Base-by-base conservation (phyloP, 1,140 invertebrate species). In the Lepeophtheirus salmonis region DNA sequence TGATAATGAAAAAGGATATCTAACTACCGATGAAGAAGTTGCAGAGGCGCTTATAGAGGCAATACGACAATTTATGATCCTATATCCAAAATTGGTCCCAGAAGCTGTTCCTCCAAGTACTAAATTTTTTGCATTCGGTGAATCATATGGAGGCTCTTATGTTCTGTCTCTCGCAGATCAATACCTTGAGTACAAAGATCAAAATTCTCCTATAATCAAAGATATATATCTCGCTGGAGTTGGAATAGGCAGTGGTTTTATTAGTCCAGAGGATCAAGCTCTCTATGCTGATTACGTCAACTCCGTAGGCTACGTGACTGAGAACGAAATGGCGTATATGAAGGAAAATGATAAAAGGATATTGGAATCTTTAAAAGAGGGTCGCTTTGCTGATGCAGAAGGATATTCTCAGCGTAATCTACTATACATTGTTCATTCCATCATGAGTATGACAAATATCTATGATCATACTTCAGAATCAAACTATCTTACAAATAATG, bases 1-100 rank as follows among this genome's bases (percentile, higher is more conserved):
- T 10, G 64, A 65, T 1, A 58, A 64, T 49, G 65, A 65, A 49
- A 61, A 63, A 16, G 69, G 67, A 0, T 68, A 66, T 60, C 69
- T 69, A 17, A 69, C 60, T 49, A 72, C 70, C 65, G 67, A 74
- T 62, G 67, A 67, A 3, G 72, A 72, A 56, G 74, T 75, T 3
- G 71, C 66, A 16, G 66, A 66, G 52, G 70, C 75, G 63, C 62
- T 76, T 16, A 74, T 73, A 64, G 68, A 68, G 66, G 70, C 69
- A 21, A 63, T 74, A 48, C 64, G 56, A 1, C 73, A 74, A 64
- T 74, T 74, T 62, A 73, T 73, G 63, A 66, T 67, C 17, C 62
- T 73, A 2, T 74, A 69, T 63, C 52, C 52, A 20, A n/a, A 18
- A 14, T 23, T 54, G 14, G 23, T 24, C 17, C 20, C 20, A 20